These are phyloP conservation scores for Temnothorax curvispinosus DNA, from an alignment of 1,140 invertebrate genomes.

Conservation along the genomic window DNA sequence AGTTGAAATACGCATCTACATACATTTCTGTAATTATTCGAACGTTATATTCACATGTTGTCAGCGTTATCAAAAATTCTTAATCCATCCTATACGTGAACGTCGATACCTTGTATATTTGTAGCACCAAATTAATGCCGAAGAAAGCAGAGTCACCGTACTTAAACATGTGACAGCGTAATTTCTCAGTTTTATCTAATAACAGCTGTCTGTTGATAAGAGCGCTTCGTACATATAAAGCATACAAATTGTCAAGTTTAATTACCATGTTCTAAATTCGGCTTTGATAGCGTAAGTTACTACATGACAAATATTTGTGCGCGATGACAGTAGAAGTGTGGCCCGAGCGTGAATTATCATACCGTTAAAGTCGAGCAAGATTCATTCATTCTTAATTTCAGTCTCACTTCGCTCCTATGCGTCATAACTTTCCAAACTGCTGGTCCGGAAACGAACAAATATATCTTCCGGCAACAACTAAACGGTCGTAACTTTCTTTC, in stretches of 20 bases:
- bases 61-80: constrained; percentile 60
- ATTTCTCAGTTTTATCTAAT: constrained; percentile 15
- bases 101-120: not conserved
- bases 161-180: not conserved
- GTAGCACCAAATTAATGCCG: not conserved
- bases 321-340: not conserved
- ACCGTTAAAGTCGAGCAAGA: not conserved
- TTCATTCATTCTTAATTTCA: constrained; percentile 47
- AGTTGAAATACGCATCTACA: constrained; percentile 66
- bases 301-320: constrained; percentile 6
- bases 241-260: not conserved
- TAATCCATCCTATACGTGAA: constrained; percentile 36
- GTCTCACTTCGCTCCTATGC: not conserved
- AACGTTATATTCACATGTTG: constrained; percentile 52
- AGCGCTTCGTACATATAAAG: not conserved
- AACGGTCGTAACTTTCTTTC: constrained; percentile 41
- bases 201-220: not conserved
- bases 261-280: not conserved
- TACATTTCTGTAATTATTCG: constrained; percentile 67
- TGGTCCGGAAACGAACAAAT: constrained; percentile 41
- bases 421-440: constrained; percentile 45
- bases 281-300: not conserved
- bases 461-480: constrained; percentile 40
- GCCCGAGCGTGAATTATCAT: constrained; percentile 3
- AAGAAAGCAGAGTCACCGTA: not conserved